phyloP scores from a whole-genome alignment of 2,113 vertebrate species.

The Ailurus styani region DNA sequence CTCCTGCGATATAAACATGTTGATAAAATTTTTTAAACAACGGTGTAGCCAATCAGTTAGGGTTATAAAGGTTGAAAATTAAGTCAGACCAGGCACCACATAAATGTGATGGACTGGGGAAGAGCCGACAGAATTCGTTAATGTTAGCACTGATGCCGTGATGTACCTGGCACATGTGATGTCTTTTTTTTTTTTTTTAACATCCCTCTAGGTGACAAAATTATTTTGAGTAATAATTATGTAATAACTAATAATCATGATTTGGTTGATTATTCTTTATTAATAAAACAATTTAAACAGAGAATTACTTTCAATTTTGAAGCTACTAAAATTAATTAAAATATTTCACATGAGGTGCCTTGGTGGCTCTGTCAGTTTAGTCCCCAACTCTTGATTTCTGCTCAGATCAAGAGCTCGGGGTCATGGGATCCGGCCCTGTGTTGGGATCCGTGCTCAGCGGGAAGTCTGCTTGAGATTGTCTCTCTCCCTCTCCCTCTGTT shows the following conservation, averaged over 20 bases:
- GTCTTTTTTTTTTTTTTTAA: not conserved
- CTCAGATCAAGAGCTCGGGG: not conserved
- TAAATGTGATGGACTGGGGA: not conserved
- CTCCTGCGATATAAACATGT: not conserved
- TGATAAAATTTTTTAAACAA: not conserved
- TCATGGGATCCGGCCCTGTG: not conserved
- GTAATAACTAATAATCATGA: not conserved
- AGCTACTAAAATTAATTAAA: not conserved
- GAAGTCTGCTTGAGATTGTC: not conserved
- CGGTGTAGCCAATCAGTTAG: not conserved
- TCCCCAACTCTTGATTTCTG: not conserved
- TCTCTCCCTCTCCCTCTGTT: not conserved
- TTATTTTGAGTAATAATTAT: not conserved
- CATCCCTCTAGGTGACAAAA: not conserved
- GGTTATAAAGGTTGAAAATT: not conserved
- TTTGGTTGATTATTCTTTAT: not conserved
- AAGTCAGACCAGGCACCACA: not conserved
- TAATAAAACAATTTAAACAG: not conserved
- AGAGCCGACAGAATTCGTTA: not conserved
- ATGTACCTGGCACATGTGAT: not conserved
- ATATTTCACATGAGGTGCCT: not conserved
- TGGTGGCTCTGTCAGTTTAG: not conserved
- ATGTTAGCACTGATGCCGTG: not conserved
- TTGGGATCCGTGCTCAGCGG: not conserved
- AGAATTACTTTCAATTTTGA: not conserved